These are phyloP conservation scores for Pituophis catenifer DNA, from an alignment of 2,113 vertebrate species.

Conservation along the genomic window DNA sequence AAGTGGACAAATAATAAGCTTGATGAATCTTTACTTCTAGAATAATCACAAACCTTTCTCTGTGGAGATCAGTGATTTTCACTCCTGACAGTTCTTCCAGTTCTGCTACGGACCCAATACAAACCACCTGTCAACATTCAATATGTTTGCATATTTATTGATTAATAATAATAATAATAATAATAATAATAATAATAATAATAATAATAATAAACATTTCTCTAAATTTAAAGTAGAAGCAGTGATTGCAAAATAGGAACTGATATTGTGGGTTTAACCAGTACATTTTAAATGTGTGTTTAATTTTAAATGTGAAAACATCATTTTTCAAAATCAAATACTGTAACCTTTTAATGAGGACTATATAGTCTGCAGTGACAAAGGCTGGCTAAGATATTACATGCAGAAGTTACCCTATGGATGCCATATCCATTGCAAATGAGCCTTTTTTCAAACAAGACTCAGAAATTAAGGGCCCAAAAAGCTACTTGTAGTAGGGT, in stretches of 20 bases:
- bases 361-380: background rate
- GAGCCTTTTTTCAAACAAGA: background rate
- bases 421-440: background rate
- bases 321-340: background rate
- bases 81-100: constrained; percentile 85
- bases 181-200: too few species aligned
- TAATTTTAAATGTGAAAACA: background rate
- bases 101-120: constrained; percentile 87
- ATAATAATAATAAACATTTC: background rate
- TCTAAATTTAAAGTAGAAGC: background rate
- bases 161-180: background rate
- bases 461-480: background rate
- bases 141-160: background rate
- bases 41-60: constrained; percentile 83
- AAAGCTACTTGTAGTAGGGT: background rate
- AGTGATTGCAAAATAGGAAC: background rate
- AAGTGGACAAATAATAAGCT: background rate
- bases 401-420: background rate
- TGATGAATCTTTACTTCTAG: background rate
- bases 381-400: background rate
- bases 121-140: constrained; percentile 80
- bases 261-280: background rate
- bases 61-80: constrained; percentile 90
- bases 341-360: background rate
- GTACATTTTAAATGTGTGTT: background rate